Evolutionary conservation across 2,797 vertebrate genomes (phyloP), one percentile per base, ranked within the genome.

Genomic region (Etheostoma nigrum): DNA sequence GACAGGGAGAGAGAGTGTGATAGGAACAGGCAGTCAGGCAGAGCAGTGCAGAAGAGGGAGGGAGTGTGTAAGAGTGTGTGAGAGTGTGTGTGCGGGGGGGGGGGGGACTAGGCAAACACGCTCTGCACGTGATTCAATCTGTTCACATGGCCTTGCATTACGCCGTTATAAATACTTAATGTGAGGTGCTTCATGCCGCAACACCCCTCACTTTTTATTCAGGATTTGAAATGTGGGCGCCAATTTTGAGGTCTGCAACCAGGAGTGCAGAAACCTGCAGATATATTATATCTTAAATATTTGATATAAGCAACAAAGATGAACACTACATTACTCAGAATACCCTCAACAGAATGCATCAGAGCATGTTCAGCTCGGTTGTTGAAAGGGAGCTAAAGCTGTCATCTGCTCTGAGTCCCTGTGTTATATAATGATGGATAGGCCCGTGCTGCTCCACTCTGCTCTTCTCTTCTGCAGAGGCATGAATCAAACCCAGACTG

Each of bases 121-220:
- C 83, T 82, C 86, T 90, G 88, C 91, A 92, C 87, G 91, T 91
- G 92, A 93, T 89, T 78, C 76, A 88, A 63, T 92, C 87, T 92
- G 88, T 91, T 93, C 92, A 92, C 91, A 93, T 93, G 91, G 85
- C 82, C 88, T 79, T 68, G 72, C 86, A 76, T 88, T 88, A 89
- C 65, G 45, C 55, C 53, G 36, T 83, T 79, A 89, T 81, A 79
- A 89, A 88, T 86, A 84, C 81, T 88, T 86, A 81, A 90, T 69
- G 67, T 67, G 42, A 76, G 44, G 54, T 6, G 0, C 69, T 76
- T 69, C 30, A 13, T 48, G 33, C 65, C 45, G 58, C 61, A 71
- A 53, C 58, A 60, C 21, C 19, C 42, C 60, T 65, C 1, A 2
- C 9, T 8, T 74, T 74, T 57, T 67, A 70, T 36, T n/a, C 4